Base-by-base conservation (phyloP, 2,888 invertebrate genomes). In the Dinocampus coccinellae region DNA sequence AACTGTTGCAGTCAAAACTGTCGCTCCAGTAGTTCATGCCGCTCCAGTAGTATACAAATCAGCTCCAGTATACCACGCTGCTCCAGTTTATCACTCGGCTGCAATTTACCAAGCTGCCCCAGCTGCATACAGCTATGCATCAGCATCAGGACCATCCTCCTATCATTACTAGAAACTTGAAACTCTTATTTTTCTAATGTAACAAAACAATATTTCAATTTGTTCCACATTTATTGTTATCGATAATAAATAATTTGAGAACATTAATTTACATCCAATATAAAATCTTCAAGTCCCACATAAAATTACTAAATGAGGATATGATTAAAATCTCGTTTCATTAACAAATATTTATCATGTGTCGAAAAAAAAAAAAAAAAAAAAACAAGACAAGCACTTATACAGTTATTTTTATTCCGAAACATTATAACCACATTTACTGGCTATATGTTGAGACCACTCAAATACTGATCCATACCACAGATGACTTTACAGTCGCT, bases 11-110 rank as follows among this genome's bases (percentile, higher is more conserved):
- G 66, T 72, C 58, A 73, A 73, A 42, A 57, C 72, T 22, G 88
- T 76, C 10, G 77, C 78, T 0, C 79, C 77, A 0, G 75, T 84
- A 74, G 82, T 77, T 9, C 53, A 58, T 22, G 63, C 60, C 22
- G 72, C 70, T 10, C 70, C 66, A 0, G 69, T 66, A 10, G 70
- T 39, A 2, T 53, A 72, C 61, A 36, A 47, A 26, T 11, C 68
- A 36, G 60, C 69, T 16, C 69, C 57, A n/a, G 62, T 55, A 10
- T 88, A 39, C 52, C 73, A 55, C 2, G 13, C 73, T 16, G 69
- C 72, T 9, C 68, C 63, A 20, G 60, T 57, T 4, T 29, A 33
- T 9, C 64, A 64, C 11, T 33, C 77, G 22, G 73, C 75, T 0
- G 72, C 75, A n/a, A 70, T 69, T n/a, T 68, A 52, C 11, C 42